Evolutionary conservation across 2,888 invertebrate species (phyloP).

Genomic region (Eumerus sabulonum): DNA sequence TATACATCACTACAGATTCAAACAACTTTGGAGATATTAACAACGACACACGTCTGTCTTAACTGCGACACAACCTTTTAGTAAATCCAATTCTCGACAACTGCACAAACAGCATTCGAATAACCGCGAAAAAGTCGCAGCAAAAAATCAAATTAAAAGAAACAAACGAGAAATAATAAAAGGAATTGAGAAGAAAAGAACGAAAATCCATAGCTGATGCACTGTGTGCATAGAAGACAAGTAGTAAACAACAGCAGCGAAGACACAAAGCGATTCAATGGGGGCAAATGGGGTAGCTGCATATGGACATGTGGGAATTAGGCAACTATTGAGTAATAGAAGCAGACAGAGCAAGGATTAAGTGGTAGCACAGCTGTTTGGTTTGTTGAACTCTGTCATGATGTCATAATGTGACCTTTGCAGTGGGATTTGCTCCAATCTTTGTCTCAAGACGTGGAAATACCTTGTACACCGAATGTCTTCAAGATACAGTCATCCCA

Average conservation of each 20-base stretch:
- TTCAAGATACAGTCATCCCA: no score
- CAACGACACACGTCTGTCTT: conserved; percentile 28
- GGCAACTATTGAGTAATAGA: no score
- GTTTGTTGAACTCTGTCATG: no score
- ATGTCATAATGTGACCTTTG: no score
- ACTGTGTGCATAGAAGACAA: conserved; percentile 33
- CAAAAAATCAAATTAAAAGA: conserved; percentile 35
- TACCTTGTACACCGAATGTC: no score
- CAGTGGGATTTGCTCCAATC: no score
- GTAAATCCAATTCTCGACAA: conserved; percentile 61
- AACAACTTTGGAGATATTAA: not conserved
- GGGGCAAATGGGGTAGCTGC: no score
- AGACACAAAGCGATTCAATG: not conserved
- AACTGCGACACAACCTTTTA: conserved; percentile 56
- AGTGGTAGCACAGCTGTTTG: no score
- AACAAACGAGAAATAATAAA: conserved; percentile 15
- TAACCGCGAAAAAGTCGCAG: conserved; percentile 76
- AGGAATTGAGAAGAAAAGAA: conserved; percentile 2
- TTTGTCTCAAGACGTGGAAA: no score
- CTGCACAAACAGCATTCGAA: conserved; percentile 64
- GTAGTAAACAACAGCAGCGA: conserved; percentile 26
- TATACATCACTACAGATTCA: conserved; percentile 80
- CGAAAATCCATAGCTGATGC: conserved; percentile 31
- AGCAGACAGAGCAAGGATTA: no score
- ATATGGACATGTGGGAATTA: no score